These are phyloP conservation scores for Jacana jacana DNA, from an alignment of 2,113 vertebrate species.

Conservation along the genomic window DNA sequence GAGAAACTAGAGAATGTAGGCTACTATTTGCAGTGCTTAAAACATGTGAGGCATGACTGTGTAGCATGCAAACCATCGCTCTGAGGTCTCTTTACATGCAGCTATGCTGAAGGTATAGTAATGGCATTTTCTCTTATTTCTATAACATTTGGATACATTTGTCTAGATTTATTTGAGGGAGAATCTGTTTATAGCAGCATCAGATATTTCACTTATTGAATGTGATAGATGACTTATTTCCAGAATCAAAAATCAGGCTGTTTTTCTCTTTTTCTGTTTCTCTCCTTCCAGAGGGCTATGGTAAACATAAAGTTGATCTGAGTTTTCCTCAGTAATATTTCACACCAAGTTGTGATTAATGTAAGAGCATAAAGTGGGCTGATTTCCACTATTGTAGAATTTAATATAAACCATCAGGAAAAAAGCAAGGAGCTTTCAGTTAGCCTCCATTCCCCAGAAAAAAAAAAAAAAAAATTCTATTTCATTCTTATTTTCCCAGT, in stretches of 20 bases:
- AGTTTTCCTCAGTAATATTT: constrained; percentile 45
- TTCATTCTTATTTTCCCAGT: neutral
- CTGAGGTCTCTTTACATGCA: constrained; percentile 65
- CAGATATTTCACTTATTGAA: neutral
- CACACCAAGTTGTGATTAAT: neutral
- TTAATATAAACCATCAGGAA: neutral
- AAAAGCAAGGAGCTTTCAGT: neutral
- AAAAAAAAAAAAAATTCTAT: neutral
- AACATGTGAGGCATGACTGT: constrained; percentile 46
- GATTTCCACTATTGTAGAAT: neutral
- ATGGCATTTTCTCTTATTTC: constrained; percentile 23
- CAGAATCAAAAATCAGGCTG: constrained; percentile 28
- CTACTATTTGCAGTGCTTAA: constrained; percentile 58
- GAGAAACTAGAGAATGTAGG: constrained; percentile 62
- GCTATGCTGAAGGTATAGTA: constrained; percentile 63
- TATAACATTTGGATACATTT: neutral
- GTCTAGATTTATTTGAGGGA: constrained; percentile 17
- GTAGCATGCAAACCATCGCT: constrained; percentile 36
- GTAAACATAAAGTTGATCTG: constrained; percentile 28
- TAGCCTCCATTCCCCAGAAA: neutral
- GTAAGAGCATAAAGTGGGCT: neutral
- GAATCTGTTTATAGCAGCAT: constrained; percentile 1
- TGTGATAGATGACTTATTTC: neutral
- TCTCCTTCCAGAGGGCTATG: constrained; percentile 39
- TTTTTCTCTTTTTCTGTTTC: constrained; percentile 41